Evolutionary conservation across 1,140 invertebrate species (phyloP).

Genomic region (Hypsibius dujardini): DNA sequence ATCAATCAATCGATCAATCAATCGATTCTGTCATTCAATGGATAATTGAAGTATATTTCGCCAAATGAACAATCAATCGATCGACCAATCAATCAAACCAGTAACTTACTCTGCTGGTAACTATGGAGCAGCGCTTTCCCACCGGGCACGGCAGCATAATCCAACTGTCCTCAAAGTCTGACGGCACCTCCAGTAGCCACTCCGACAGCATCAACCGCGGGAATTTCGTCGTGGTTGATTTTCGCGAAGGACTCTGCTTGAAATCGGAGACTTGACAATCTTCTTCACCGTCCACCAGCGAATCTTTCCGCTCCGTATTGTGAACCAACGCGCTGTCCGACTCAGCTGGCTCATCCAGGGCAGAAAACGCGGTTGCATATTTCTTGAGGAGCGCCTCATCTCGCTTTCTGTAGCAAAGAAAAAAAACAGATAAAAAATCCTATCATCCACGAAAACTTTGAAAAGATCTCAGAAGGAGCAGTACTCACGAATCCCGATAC

Average conservation of each 20-base stretch:
- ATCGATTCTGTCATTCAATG: too few species aligned
- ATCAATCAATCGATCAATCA: too few species aligned
- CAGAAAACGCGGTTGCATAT: neutral
- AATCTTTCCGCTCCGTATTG: neutral
- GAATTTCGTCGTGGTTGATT: too few species aligned
- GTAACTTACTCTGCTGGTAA: conserved; percentile 47
- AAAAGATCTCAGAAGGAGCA: too few species aligned
- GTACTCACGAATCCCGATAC: neutral
- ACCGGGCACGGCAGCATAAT: conserved; percentile 60
- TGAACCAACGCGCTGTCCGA: neutral
- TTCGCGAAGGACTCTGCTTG: too few species aligned
- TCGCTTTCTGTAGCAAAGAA: neutral
- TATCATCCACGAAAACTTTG: too few species aligned
- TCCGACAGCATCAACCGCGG: conserved; percentile 59
- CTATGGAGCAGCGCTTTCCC: conserved; percentile 54
- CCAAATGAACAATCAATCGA: too few species aligned
- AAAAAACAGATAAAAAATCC: neutral
- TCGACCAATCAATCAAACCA: too few species aligned
- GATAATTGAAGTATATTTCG: too few species aligned
- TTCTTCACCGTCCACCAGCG: too few species aligned
- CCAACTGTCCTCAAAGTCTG: conserved; percentile 58
- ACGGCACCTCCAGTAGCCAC: conserved; percentile 68
- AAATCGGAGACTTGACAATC: too few species aligned
- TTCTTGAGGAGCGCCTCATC: neutral
- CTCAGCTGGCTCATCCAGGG: neutral